Evolutionary conservation across 2,797 vertebrate species (phyloP), one percentile per base, ranked within the genome.

Genomic region (Columba guinea): DNA sequence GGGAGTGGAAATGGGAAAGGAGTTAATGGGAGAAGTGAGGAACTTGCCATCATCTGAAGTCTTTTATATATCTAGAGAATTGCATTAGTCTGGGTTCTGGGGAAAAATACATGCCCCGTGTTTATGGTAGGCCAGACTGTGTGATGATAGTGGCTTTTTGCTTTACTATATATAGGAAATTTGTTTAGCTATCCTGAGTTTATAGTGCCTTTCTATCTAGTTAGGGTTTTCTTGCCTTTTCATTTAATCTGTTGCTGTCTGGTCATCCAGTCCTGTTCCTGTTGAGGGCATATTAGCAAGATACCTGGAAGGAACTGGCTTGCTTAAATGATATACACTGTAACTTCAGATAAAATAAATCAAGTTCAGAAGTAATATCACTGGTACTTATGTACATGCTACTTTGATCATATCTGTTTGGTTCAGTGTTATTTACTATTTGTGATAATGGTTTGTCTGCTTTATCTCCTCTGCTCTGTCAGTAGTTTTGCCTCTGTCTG

Each of bases 331-430:
- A 67, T 85, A 69, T 7, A 41, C 37, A 9, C 67, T 93, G 63
- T 73, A 80, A 80, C 84, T 89, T 81, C 55, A 93, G 93, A 93
- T 89, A 95, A 96, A 97, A 93, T 91, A 90, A 94, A 96, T 95
- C 85, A 95, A 94, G 96, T 96, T 95, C 92, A 87, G 69, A 91
- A 81, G 73, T 89, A 89, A 35, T 89, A 67, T 94, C 59, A 30
- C 60, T 60, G 89, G 67, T 91, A 89, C 85, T 96, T 94, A 75
- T 3, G 35, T 89, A 49, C 77, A 90, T 93, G 55, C 48, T 93
- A 35, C 87, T 87, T 89, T 93, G 86, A 95, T 93, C 59, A 11
- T 95, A 94, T 96, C 94, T 94, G 11, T 15, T 90, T 92, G 35
- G 30, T 80, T 94, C 79, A 80, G 30, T 94, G 88, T 91, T 96